A percentile compares a stretch with the other conserved stretches of the same genome.
phyloP scores from a whole-genome alignment of 2,113 vertebrate species.

The Mohoua ochrocephala region DNA sequence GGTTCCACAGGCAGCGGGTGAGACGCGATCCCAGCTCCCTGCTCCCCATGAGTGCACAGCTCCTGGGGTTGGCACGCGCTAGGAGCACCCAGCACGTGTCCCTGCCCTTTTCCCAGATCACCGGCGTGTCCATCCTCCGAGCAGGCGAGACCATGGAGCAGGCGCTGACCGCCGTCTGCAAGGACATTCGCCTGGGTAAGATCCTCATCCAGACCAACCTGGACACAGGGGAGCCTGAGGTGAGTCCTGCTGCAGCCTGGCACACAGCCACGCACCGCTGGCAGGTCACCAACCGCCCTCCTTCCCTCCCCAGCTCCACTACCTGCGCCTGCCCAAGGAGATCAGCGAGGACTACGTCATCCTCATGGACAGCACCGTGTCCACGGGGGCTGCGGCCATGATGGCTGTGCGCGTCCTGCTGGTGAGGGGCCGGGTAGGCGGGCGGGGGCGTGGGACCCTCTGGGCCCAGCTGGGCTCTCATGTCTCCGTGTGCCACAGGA shows the following conservation, averaged over 20 bases:
- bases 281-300: rapidly evolving
- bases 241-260: neutral
- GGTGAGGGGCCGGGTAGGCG: neutral
- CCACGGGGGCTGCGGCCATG: conserved; percentile 86
- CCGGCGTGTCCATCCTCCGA: conserved; percentile 85
- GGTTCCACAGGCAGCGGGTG: conserved; percentile 84
- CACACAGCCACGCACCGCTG: rapidly evolving
- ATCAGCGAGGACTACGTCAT: conserved; percentile 91
- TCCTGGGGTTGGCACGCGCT: rapidly evolving
- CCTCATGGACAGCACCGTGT: conserved; percentile 92
- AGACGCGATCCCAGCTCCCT: neutral
- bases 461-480: neutral
- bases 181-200: conserved; percentile 89
- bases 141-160: conserved; percentile 92
- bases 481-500: conserved; percentile 52
- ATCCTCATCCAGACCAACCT: conserved; percentile 94
- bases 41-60: rapidly evolving
- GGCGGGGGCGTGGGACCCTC: rapidly evolving
- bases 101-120: conserved; percentile 71
- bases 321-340: conserved; percentile 87
- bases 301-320: conserved; percentile 77
- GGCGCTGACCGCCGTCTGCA: conserved; percentile 86
- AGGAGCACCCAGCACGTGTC: rapidly evolving
- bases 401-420: conserved; percentile 87
- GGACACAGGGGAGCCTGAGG: conserved; percentile 84